Evolutionary conservation across 2,113 vertebrate species (phyloP).

Genomic region (Perca flavescens): DNA sequence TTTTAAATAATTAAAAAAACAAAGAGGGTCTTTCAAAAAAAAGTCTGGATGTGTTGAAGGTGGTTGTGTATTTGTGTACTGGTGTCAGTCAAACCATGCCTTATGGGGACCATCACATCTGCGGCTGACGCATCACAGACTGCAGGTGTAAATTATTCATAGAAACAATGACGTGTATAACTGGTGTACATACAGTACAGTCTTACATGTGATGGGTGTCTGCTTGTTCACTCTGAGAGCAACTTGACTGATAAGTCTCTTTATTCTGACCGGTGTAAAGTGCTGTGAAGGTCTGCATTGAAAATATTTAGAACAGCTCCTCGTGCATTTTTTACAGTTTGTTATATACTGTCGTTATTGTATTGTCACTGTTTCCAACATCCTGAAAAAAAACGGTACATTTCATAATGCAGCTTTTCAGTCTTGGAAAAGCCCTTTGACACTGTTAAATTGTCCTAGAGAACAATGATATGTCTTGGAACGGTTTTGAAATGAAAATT

Average conservation of each 20-base stretch:
- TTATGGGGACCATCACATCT: conserved; percentile 63
- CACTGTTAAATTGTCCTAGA: neutral
- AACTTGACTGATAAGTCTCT: conserved; percentile 5
- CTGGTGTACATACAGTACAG: conserved; percentile 24
- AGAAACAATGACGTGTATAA: conserved; percentile 20
- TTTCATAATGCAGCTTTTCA: neutral
- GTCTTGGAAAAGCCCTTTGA: neutral
- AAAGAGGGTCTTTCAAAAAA: conserved; percentile 1
- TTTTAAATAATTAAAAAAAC: conserved; percentile 44
- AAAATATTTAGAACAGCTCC: neutral
- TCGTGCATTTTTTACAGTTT: neutral
- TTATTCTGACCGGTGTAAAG: neutral
- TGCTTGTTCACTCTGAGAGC: conserved; percentile 32
- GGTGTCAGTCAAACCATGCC: conserved; percentile 53
- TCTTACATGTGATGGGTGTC: neutral
- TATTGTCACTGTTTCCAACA: neutral
- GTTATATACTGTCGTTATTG: neutral
- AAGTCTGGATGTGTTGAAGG: neutral
- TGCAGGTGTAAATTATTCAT: conserved; percentile 42
- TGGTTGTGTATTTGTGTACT: conserved; percentile 50
- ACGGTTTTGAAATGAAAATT: neutral
- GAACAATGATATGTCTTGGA: neutral
- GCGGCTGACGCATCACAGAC: conserved; percentile 2
- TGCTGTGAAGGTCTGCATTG: neutral
- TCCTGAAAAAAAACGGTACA: neutral